Percentiles rank a stretch among this genome's conserved stretches.
Conservation (phyloP, 2,888 invertebrate genomes). For the Drosophila eohydei region DNA sequence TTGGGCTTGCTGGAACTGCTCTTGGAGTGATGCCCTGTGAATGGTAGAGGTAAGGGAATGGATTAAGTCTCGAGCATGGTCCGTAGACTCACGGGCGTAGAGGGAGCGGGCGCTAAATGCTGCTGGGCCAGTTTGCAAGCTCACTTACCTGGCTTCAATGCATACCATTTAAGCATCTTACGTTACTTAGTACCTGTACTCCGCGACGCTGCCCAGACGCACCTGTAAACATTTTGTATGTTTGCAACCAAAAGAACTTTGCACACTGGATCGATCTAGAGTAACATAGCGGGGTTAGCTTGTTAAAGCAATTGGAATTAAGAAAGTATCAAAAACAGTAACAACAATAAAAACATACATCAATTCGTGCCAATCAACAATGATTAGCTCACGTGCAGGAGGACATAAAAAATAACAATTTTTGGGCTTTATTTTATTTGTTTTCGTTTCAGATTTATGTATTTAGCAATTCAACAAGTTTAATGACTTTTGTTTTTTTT, state of each 20-base stretch:
- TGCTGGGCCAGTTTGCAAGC: slow-evolving; percentile 25
- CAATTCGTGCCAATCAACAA: slow-evolving; percentile 46
- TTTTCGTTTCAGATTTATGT: slow-evolving; percentile 24
- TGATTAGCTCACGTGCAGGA: slow-evolving; percentile 54
- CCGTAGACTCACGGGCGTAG: slow-evolving; percentile 2
- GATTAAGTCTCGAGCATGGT: neutral
- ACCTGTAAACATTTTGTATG: slow-evolving; percentile 64
- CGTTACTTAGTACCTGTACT: slow-evolving; percentile 32
- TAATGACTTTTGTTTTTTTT: slow-evolving; percentile 37
- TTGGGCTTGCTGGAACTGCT: slow-evolving; percentile 42
- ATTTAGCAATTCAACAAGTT: slow-evolving; percentile 30
- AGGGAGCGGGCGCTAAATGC: slow-evolving; percentile 14
- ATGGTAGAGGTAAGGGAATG: slow-evolving; percentile 24
- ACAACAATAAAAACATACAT: slow-evolving; percentile 35
- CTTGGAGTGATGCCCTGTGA: slow-evolving; percentile 57
- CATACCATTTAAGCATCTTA: slow-evolving; percentile 28
- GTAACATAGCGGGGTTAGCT: slow-evolving; percentile 52
- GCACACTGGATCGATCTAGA: slow-evolving; percentile 45
- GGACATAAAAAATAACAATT: slow-evolving; percentile 41
- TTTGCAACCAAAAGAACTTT: slow-evolving; percentile 78
- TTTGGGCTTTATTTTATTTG: slow-evolving; percentile 16
- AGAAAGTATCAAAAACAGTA: slow-evolving; percentile 4
- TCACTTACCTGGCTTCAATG: slow-evolving; percentile 58
- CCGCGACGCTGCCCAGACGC: slow-evolving; percentile 9
- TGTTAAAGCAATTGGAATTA: slow-evolving; percentile 43